Conservation (phyloP, 2,888 invertebrate genomes). For the Fragum sueziense region DNA sequence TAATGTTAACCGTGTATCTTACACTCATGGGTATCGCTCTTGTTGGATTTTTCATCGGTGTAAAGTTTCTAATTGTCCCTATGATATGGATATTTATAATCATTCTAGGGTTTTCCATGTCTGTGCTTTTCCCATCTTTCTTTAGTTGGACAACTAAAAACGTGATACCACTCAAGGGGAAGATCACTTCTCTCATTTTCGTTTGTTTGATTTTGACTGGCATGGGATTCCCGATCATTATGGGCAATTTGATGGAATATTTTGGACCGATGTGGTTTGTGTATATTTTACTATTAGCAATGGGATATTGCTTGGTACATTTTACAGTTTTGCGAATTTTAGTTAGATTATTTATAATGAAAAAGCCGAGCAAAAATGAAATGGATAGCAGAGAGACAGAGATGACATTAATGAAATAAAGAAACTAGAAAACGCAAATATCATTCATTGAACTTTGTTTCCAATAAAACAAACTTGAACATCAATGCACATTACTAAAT, state of each 20-base stretch:
- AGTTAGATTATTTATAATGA: background rate
- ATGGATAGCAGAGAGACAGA: background rate
- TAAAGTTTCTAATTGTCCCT: constrained; percentile 30
- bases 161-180: constrained; percentile 80
- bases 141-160: constrained; percentile 82
- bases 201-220: constrained; percentile 81
- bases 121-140: constrained; percentile 82
- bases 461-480: no score
- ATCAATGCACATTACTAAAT: no score
- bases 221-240: constrained; percentile 79
- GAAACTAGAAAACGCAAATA: no score
- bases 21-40: constrained; percentile 49
- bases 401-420: background rate
- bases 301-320: constrained; percentile 15
- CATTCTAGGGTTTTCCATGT: constrained; percentile 80
- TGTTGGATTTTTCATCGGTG: constrained; percentile 53
- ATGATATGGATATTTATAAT: constrained; percentile 78
- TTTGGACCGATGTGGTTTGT: constrained; percentile 62
- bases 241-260: constrained; percentile 68
- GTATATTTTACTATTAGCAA: constrained; percentile 45
- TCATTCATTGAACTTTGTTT: no score
- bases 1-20: constrained; percentile 76
- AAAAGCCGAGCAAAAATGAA: background rate
- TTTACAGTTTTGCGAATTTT: constrained; percentile 19
- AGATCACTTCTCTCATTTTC: constrained; percentile 80